phyloP scores from a whole-genome alignment of 2,113 vertebrate genomes.

The Trichechus manatus region DNA sequence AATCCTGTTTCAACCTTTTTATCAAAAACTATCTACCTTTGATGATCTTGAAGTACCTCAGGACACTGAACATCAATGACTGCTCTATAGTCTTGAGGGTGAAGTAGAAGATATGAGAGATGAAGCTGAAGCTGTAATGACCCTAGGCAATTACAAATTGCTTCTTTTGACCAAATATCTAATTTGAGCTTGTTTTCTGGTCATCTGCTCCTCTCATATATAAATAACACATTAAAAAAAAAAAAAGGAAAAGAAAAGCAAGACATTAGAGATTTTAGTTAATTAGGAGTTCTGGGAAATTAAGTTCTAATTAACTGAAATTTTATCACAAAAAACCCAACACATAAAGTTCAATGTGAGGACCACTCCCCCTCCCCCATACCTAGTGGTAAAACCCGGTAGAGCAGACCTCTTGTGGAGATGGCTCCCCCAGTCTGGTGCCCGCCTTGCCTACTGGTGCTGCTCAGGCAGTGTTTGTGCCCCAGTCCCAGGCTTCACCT shows the following conservation, averaged over 20 bases:
- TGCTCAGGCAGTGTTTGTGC: not conserved
- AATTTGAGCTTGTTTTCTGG: slow-evolving; percentile 71
- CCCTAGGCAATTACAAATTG: slow-evolving; percentile 70
- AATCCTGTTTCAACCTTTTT: slow-evolving; percentile 62
- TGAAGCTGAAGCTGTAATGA: slow-evolving; percentile 68
- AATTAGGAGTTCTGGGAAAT: slow-evolving; percentile 60
- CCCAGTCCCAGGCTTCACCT: not conserved
- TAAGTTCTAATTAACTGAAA: slow-evolving; percentile 63
- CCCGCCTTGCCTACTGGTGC: not conserved
- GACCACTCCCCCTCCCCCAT: not conserved
- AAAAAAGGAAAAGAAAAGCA: slow-evolving; percentile 42
- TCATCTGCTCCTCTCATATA: slow-evolving; percentile 72
- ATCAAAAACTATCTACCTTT: slow-evolving; percentile 71
- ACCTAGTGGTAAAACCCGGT: not conserved
- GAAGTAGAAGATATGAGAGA: slow-evolving; percentile 68
- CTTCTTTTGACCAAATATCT: slow-evolving; percentile 75
- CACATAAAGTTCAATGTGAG: not conserved
- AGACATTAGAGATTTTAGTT: slow-evolving; percentile 61
- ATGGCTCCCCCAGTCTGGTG: not conserved
- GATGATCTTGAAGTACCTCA: slow-evolving; percentile 64
- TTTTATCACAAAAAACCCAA: slow-evolving; percentile 58
- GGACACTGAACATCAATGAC: slow-evolving; percentile 71
- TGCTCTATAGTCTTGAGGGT: slow-evolving; percentile 67
- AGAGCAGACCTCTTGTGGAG: not conserved
- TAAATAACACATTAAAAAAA: slow-evolving; percentile 57